Base-by-base conservation (phyloP, 2,797 vertebrate genomes). In the Enteromius thamalakanensis region DNA sequence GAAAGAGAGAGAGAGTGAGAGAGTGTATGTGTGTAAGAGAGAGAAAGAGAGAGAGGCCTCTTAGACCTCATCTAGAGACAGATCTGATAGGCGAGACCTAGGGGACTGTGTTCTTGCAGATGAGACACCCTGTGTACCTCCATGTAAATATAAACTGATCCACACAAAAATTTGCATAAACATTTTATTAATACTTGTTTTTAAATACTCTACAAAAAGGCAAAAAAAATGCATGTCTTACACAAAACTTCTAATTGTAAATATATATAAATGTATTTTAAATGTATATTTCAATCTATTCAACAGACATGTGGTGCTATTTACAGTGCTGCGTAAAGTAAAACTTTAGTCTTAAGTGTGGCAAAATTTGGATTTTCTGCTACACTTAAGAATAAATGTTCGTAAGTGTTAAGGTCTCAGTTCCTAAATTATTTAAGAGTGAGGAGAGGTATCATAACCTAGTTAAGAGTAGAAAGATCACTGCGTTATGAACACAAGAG, bases 11-110 rank as follows among this genome's bases (percentile, higher is more conserved):
- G 55, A 26, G n/a, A 2, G 55, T 2, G 51, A 3, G 19, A 2
- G 19, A 8, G 51, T 53, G 51, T 21, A 2, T 55, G 7, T 21
- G 19, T 53, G 51, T 21, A 1, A 26, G 26, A 26, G 76, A 67
- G 32, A 47, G 23, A 14, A 21, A 58, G 53, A 26, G 40, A 81
- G 58, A 51, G 42, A 12, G 70, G 69, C 69, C 79, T 64, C 69
- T 60, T 60, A 65, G 70, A 53, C 90, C 90, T 92, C 89, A 58
- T 32, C 65, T 62, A 74, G 42, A 81, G 69, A 62, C 69, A 65
- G 37, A 74, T 65, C 79, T 72, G 68, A 81, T 72, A 74, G 42
- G 71, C 71, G 8, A 68, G 72, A 82, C 71, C 62, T 42, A 11
- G 58, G 81, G 72, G 72, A 76, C 72, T 21, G 26, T 68, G 80